Base-by-base conservation (phyloP, 2,113 vertebrate genomes). In the Seriola quinqueradiata region DNA sequence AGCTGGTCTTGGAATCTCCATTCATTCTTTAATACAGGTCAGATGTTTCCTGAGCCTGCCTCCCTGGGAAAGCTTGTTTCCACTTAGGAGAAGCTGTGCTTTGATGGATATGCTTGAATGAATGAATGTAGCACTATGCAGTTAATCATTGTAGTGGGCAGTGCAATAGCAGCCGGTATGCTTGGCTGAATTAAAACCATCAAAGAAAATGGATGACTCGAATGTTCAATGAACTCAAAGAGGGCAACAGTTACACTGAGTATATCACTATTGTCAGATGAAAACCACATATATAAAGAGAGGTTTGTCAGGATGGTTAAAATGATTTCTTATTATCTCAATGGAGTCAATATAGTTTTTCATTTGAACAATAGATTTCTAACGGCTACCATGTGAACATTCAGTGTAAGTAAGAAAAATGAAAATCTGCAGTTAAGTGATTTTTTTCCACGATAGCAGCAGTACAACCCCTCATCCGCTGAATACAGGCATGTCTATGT, bases 11-110 rank as follows among this genome's bases (percentile, higher is more conserved):
- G 78, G 68, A 89, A 83, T 89, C 82, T 87, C 77, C 44, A 61
- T 75, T 84, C 82, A 81, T 77, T 76, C 75, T 90, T 68, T 93
- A 90, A 92, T 89, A 90, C 79, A 78, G 86, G 73, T 94, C 90
- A 93, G 90, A 93, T 91, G 87, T 82, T 79, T 87, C 77, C 59
- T 59, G 48, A 75, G 75, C 67, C 70, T n/a, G 75, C 42, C 50
- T 79, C 74, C 81, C 63, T 86, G 85, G 83, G 74, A 92, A 90
- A 82, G 63, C 52, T 87, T 46, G 79, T 84, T 92, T 79, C 75
- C 57, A 70, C 81, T 83, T 19, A 72, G 71, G 80, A 71, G 76
- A 77, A 59, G 58, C 54, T 66, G 34, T 40, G 70, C 61, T 87
- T 84, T 90, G 88, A 91, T 90, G 80, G 80, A 91, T 83, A 73